Percentiles rank a stretch among this genome's conserved stretches.
Conservation (phyloP, 2,797 vertebrate genomes). For the Harpagifer antarcticus region DNA sequence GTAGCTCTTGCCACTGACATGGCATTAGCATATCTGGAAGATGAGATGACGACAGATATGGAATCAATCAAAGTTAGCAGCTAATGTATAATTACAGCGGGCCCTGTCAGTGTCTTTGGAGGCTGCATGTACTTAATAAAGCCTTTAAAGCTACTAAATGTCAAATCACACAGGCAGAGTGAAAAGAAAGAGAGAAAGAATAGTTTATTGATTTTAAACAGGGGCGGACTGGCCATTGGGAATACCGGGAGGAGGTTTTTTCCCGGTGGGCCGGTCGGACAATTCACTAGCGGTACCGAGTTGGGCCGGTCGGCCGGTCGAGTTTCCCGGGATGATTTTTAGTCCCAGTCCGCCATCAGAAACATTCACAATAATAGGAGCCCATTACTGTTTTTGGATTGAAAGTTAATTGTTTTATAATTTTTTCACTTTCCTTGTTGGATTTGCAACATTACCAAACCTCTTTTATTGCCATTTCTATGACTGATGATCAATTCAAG, state of each 20-base stretch:
- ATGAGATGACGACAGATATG: slow-evolving; percentile 41
- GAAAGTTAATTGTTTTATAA: not conserved
- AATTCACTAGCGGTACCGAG: no score
- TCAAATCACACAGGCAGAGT: not conserved
- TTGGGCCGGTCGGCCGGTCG: no score
- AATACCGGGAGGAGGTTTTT: no score
- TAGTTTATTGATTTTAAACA: not conserved
- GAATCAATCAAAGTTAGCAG: slow-evolving; percentile 47
- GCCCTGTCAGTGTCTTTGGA: slow-evolving; percentile 17
- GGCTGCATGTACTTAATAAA: not conserved
- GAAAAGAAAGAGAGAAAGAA: not conserved
- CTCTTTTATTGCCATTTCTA: not conserved
- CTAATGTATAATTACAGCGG: slow-evolving; percentile 41
- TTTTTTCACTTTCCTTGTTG: not conserved
- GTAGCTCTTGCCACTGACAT: slow-evolving; percentile 30
- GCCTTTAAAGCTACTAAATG: slow-evolving; percentile 12
- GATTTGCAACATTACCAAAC: not conserved
- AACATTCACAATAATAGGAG: not conserved
- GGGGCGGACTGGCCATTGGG: no score
- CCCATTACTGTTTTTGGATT: not conserved
- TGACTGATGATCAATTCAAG: not conserved
- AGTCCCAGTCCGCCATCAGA: not conserved
- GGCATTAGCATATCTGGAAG: slow-evolving; percentile 44
- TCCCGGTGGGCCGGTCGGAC: no score
- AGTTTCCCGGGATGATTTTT: no score